Base-by-base conservation (phyloP, 2,888 invertebrate species). In the Zaprionus lineosus region DNA sequence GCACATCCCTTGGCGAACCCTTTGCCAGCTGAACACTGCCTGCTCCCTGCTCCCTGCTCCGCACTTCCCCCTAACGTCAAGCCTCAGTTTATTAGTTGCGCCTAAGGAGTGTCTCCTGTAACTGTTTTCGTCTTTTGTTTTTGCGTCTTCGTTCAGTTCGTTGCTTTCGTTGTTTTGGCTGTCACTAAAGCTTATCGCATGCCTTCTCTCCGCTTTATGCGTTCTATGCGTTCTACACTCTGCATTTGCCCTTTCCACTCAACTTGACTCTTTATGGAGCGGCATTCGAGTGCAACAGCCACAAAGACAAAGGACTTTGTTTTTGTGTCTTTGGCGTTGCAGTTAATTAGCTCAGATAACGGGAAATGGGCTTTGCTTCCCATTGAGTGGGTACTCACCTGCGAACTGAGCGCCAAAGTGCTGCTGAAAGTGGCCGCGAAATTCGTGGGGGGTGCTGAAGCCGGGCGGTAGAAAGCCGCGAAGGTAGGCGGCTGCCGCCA, bases 371-470 rank as follows among this genome's bases (percentile, higher is more conserved):
- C 7, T 21, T 5, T 41, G 15, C n/a, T n/a, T n/a, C n/a, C n/a
- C n/a, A n/a, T n/a, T n/a, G n/a, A 12, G 9, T 14, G n/a, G 3
- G 14, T 26, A 46, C 68, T 69, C 47, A 60, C 67, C 89, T 82
- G 88, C 89, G 71, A 90, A 90, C 59, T 90, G 90, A 34, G 79
- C 86, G n/a, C 88, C 88, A 47, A 90, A 90, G 62, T 90, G 89
- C 70, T 90, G 90, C 50, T 90, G 90, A 60, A 90, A 90, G 56
- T 90, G 90, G 1, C 90, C 90, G 8, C 89, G 85, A 64, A 90
- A 90, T 44, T 90, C 89, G 52, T 90, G 89, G 4, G 90, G 89
- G 52, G 90, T 89, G 60, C 88, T 90, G 58, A 90, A 90, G 21
- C 89, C 90, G 70, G 90, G 89, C 76, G 89, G 89, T 62, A 90